Percentiles rank a stretch among this genome's conserved stretches.
Conservation (phyloP, 2,888 invertebrate species). For the Eucera pruinosa region DNA sequence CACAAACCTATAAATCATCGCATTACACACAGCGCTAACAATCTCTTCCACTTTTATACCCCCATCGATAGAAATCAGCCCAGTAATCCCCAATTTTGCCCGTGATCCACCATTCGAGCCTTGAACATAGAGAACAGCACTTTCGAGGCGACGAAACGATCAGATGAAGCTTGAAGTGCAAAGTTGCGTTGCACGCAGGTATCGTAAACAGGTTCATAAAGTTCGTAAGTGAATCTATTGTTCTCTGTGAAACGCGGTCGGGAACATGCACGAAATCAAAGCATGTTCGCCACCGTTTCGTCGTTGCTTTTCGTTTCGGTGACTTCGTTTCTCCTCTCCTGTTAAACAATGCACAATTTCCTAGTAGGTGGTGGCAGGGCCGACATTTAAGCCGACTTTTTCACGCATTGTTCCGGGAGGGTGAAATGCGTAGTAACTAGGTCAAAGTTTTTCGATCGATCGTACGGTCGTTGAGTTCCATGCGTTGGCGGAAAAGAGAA, state of each 20-base stretch:
- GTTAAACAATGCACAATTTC: slow-evolving; percentile 25
- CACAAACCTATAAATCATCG: no score
- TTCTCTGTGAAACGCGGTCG: slow-evolving; percentile 54
- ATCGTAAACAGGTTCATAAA: slow-evolving; percentile 34
- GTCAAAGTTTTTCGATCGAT: slow-evolving; percentile 64
- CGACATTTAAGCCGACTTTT: slow-evolving; percentile 25
- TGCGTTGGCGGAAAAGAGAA: slow-evolving; percentile 3
- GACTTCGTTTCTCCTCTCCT: not conserved
- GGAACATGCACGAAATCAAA: slow-evolving; percentile 44
- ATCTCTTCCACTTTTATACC: no score
- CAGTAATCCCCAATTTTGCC: no score
- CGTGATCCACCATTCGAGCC: not conserved
- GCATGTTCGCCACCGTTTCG: slow-evolving; percentile 40
- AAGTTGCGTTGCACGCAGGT: slow-evolving; percentile 60
- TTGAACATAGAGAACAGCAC: slow-evolving; percentile 35
- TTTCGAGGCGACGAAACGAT: no score
- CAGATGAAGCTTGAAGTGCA: slow-evolving; percentile 44
- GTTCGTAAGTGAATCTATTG: slow-evolving; percentile 49
- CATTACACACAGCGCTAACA: no score
- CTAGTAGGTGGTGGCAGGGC: not conserved
- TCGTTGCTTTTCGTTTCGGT: slow-evolving; percentile 19
- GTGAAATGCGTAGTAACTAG: slow-evolving; percentile 39
- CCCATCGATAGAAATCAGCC: no score
- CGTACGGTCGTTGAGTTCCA: slow-evolving; percentile 37
- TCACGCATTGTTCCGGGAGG: slow-evolving; percentile 37